Base-by-base conservation (phyloP, 2,113 vertebrate species). In the Laterallus jamaicensis region DNA sequence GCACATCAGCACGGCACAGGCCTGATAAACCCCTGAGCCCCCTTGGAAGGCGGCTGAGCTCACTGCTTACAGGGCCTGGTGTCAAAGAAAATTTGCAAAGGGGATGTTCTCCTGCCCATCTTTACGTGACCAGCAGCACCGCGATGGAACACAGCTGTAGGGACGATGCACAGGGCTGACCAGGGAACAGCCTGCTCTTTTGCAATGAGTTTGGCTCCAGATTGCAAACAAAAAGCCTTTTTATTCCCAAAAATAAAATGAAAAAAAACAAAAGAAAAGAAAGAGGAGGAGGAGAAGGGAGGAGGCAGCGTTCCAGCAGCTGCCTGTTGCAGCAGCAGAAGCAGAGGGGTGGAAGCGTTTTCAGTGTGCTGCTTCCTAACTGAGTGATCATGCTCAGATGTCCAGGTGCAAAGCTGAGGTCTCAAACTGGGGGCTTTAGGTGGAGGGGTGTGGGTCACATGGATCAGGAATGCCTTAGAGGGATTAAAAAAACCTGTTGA, bases 351-450 rank as follows among this genome's bases (percentile, higher is more conserved):
- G 49, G 58, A 58, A 92, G 79, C 0, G 0, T 25, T 73, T 84
- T 73, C 81, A 32, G 14, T 15, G 55, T 0, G 0, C 29, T 0
- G 0, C 50, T 87, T 84, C 42, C 40, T 49, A 35, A 7, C 10
- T 0, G 2, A 54, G 29, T 0, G 0, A 25, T 67, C 0, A 25
- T 67, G 42, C n/a, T 42, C 29, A 66, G 69, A 79, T 0, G 4
- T 12, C 58, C 35, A 28, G 1, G 3, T 49, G 21, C 59, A 64
- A 49, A 58, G n/a, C 11, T 16, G 31, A 26, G 76, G 12, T 59
- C 52, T 91, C 22, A 11, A 2, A 44, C 5, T 37, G 26, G 24
- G 32, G 31, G 2, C n/a, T 70, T 66, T 1, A 1, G 16, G 25
- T 13, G 31, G 18, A 40, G 18, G 10, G 64, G 19, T 13, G 29